Evolutionary conservation across 2,888 invertebrate species (phyloP).

Genomic region (Eubasilissa splendida): DNA sequence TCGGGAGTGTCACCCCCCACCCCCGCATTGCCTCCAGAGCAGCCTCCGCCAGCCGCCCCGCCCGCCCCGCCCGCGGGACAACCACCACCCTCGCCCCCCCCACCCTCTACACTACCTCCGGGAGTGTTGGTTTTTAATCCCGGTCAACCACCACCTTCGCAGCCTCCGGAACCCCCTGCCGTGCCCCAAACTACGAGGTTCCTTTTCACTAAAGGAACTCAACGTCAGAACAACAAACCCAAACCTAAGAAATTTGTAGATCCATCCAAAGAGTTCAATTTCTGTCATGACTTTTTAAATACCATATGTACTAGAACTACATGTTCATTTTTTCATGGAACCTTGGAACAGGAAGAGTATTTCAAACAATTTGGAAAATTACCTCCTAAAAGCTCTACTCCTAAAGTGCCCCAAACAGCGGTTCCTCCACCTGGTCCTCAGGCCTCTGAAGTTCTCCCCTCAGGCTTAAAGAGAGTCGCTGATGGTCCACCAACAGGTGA

Average conservation of each 20-base stretch:
- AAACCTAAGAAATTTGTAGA: not conserved
- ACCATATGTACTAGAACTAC: slow-evolving; percentile 77
- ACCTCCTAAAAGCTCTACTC: slow-evolving; percentile 63
- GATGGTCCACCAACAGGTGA: too few species aligned
- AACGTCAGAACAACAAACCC: not conserved
- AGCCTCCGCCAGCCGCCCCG: slow-evolving; percentile 10
- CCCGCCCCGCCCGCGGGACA: slow-evolving; percentile 7
- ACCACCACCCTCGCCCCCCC: not conserved
- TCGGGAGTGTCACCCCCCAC: slow-evolving; percentile 1
- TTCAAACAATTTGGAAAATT: slow-evolving; percentile 77
- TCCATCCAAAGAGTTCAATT: slow-evolving; percentile 64
- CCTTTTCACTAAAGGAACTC: not conserved
- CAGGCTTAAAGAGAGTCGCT: too few species aligned
- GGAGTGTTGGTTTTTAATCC: slow-evolving; percentile 1
- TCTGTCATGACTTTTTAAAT: slow-evolving; percentile 79
- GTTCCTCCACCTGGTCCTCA: not conserved
- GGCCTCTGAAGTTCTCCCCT: not conserved
- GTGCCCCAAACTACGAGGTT: not conserved
- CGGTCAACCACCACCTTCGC: slow-evolving; percentile 2
- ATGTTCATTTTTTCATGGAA: slow-evolving; percentile 82
- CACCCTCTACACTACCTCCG: not conserved
- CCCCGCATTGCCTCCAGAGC: slow-evolving; percentile 18
- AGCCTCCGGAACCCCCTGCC: not conserved
- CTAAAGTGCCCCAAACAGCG: not conserved
- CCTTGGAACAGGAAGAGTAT: slow-evolving; percentile 79